Base-by-base conservation (phyloP, 2,888 invertebrate species). In the Mesochorus sp. region DNA sequence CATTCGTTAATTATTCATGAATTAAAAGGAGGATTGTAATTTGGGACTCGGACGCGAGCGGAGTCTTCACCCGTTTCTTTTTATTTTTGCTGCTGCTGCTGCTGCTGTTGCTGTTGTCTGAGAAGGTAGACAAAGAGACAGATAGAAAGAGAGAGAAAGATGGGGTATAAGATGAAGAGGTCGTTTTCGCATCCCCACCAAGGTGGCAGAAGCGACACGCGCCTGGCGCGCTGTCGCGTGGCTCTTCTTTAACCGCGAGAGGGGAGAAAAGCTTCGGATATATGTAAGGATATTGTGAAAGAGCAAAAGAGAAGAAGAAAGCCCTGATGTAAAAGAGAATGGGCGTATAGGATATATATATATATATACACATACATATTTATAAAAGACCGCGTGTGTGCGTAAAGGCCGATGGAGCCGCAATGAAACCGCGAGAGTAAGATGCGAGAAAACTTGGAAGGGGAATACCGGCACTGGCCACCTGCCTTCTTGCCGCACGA, bases 171-270 rank as follows among this genome's bases (percentile, higher is more conserved):
- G 53, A 37, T 14, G 21, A 61, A 34, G 28, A 44, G 55, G 31
- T 70, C 62, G 64, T 57, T 66, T 68, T 77, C 55, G 53, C 59
- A 72, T 79, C 73, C 74, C 78, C 76, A 76, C 80, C 74, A 73
- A 67, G 71, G 78, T 70, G 82, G 82, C 59, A 81, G 76, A 73
- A 79, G 64, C 80, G 83, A 83, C 85, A 84, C 82, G 83, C 86
- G 86, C 82, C 85, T 78, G 81, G 76, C 85, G 82, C 82, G 82
- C 81, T 82, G 86, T 85, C 84, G 86, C 85, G 84, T 86, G 84
- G 85, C 85, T 80, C 79, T 49, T 67, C 66, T 74, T 51, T 59
- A 53, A 61, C 62, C 34, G 49, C 26, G 62, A 67, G 71, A 51
- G 53, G 66, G 73, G 68, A 57, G 68, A 57, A 47, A 73, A 47